These are phyloP conservation scores for Tauraco erythrolophus DNA, from an alignment of 2,113 vertebrate species.

Conservation along the genomic window DNA sequence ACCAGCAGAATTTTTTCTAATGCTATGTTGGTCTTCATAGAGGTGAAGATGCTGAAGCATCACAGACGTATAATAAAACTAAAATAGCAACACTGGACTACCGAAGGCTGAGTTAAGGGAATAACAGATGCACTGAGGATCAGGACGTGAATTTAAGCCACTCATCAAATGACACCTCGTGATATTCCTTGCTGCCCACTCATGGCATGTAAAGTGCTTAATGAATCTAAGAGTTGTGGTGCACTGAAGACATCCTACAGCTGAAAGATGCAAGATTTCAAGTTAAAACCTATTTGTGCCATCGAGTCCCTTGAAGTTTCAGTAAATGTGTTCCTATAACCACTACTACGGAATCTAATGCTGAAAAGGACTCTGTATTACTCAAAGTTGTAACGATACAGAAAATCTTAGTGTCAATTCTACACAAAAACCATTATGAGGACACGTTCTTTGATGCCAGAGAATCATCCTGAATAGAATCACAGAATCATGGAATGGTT, in stretches of 20 bases:
- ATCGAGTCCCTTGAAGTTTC: neutral
- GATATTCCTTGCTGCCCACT: conserved; percentile 35
- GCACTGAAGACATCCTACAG: neutral
- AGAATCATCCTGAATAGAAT: neutral
- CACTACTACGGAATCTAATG: neutral
- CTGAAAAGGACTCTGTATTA: neutral
- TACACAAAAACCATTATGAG: neutral
- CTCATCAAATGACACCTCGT: neutral
- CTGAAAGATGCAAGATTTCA: neutral
- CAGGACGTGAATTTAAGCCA: conserved; percentile 33
- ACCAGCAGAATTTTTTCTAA: neutral
- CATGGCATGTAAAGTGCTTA: neutral
- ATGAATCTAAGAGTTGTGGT: neutral
- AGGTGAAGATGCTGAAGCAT: conserved; percentile 2
- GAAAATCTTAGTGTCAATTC: neutral
- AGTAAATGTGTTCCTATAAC: neutral
- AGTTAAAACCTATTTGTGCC: neutral
- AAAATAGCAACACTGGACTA: conserved; percentile 19
- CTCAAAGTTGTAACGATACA: neutral
- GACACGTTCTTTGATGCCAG: neutral
- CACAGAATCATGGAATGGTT: too few relatives aligned
- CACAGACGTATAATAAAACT: neutral
- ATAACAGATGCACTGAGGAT: conserved; percentile 6
- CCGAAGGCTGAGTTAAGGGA: neutral
- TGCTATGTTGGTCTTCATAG: neutral